Base-by-base conservation (phyloP, 2,888 invertebrate species). In the Kuschelorhynchus macadamiae region DNA sequence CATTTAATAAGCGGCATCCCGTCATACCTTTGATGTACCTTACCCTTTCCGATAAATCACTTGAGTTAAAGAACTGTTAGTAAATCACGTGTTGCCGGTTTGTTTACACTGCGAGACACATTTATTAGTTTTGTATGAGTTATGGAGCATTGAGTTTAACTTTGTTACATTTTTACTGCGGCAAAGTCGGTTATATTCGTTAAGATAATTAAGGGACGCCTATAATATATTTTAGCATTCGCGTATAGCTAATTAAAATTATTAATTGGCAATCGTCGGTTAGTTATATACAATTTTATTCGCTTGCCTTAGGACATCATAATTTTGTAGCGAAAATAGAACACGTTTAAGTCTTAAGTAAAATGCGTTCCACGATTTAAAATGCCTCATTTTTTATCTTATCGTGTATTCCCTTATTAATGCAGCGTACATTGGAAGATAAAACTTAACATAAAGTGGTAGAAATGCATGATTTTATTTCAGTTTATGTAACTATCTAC, bases 21-120 rank as follows among this genome's bases (percentile, higher is more conserved):
- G 55, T 18, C 30, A 14, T 42, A 12, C 20, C 33, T 57, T 46
- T 57, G 57, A 64, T 56, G 56, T 47, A 56, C 56, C 56, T 17
- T 56, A 56, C 65, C 65, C 30, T 50, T 41, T 17, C 16, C 46
- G 20, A 65, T 65, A 65, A 65, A 65, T 65, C 65, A 65, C 33
- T 57, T 46, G 41, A 41, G 57, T 50, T 42, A 42, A 57, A 64
- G 42, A 59, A 42, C 42, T 59, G 44, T 65, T 59, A 65, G 65
- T 65, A 59, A 65, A 65, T 65, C 65, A 65, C 59, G 56, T 41
- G 64, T 64, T 64, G 49, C 12, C 79, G 77, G 77, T 78, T 78
- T 79, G 79, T 79, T 79, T 79, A 78, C 77, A 74, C 73, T 76
- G 61, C 68, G 70, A 72, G 78, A 78, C 78, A 76, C 74, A 74